Percentiles rank a stretch among this genome's conserved stretches.
These are phyloP conservation scores for Monochamus saltuarius DNA, from an alignment of 1,140 invertebrate genomes.

Conservation along the genomic window DNA sequence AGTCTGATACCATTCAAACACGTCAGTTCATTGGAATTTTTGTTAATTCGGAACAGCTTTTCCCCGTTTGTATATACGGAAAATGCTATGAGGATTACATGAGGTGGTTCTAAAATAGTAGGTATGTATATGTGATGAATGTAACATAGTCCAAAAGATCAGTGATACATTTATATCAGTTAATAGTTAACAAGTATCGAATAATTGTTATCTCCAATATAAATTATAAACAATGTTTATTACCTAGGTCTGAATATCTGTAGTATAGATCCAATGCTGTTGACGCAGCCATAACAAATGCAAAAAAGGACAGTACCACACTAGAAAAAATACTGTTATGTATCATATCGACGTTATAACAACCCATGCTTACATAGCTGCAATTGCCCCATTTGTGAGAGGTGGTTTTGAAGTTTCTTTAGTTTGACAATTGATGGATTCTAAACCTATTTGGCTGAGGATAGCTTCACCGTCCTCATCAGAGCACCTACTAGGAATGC, in stretches of 20 bases:
- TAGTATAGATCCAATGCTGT: slow-evolving; percentile 11
- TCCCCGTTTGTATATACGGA: slow-evolving; percentile 34
- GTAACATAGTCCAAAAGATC: no score
- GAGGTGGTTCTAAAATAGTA: no score
- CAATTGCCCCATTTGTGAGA: slow-evolving; percentile 14
- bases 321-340: slow-evolving; percentile 23
- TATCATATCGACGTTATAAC: no score
- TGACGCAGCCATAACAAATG: slow-evolving; percentile 2
- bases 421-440: slow-evolving; percentile 16
- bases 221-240: no score
- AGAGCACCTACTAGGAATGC: slow-evolving; percentile 8
- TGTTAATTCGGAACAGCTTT: slow-evolving; percentile 28
- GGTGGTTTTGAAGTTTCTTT: slow-evolving; percentile 3
- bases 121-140: no score
- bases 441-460: neutral
- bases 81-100: slow-evolving; percentile 33
- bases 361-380: slow-evolving; percentile 15
- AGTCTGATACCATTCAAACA: slow-evolving; percentile 58
- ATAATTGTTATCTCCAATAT: no score
- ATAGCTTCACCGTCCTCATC: neutral
- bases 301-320: slow-evolving; percentile 3
- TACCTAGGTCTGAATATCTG: neutral
- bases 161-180: no score
- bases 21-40: slow-evolving; percentile 42
- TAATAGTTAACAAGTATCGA: no score